Base-by-base conservation (phyloP, 2,888 invertebrate genomes). In the Xestia ashworthii region DNA sequence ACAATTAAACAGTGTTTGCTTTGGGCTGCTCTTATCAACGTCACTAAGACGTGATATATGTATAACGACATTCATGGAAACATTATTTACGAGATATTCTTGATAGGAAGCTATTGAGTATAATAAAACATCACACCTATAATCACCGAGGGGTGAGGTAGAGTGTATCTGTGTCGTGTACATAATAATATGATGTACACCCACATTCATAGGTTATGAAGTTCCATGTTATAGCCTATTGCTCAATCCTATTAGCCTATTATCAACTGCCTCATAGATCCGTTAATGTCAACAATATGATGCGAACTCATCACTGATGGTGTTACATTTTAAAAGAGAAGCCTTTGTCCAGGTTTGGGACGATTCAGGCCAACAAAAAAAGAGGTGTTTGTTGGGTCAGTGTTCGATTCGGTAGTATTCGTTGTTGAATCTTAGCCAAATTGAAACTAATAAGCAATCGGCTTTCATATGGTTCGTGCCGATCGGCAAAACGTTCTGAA, bases 1-100 rank as follows among this genome's bases (percentile, higher is more conserved):
- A 75, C 22, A 65, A 82, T 60, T 8, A 11, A 50, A 41, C 53
- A 25, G 8, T 75, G 25, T 75, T 79, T 75, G 46, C 22, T n/a
- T 4, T n/a, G 22, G 25, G 25, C 19, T 44, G 8, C 14, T 19
- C 65, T 76, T 69, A 65, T 77, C 62, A 53, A 19, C n/a, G n/a
- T 44, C 8, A 14, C 44, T 50, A 50, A 74, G 38, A 22, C 25
- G 2, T 65, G 22, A 55, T 32, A 32, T 32, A 32, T 32, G 62
- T 3, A 60, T 5, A 41, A 65, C 16, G 46, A 25, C 25, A 38
- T 66, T 46, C 5, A 53, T 62, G 50, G 50, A 60, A 53, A 41
- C 66, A 25, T 53, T 38, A 19, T 9, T 14, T 58, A 8, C 4
- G 25, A 25, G 22, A 38, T 12, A 55, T 73, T 44, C 22, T 41